These are phyloP conservation scores for Himalopsyche anomala DNA, from an alignment of 2,888 invertebrate genomes.

Conservation along the genomic window DNA sequence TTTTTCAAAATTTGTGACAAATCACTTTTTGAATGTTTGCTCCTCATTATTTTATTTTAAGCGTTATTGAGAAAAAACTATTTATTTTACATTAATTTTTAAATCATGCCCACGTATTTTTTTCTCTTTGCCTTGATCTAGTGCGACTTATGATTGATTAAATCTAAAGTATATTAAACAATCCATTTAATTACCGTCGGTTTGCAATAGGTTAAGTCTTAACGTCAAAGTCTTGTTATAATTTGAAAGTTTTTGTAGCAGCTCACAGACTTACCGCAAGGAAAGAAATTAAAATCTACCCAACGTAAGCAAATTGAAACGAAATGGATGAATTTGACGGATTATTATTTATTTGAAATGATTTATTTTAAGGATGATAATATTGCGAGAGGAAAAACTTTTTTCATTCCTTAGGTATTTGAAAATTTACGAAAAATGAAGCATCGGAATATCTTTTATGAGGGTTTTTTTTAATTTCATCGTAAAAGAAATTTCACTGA, in stretches of 20 bases:
- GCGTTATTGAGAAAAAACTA: too few species aligned
- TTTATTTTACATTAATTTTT: too few species aligned
- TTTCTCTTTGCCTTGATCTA: too few species aligned
- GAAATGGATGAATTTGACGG: constrained; percentile 5
- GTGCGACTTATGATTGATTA: too few species aligned
- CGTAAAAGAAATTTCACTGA: too few species aligned
- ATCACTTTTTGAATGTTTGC: too few species aligned
- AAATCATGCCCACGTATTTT: too few species aligned
- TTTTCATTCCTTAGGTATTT: constrained; percentile 2
- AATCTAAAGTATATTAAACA: too few species aligned
- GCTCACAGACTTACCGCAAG: background rate
- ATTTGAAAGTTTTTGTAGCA: constrained; percentile 34
- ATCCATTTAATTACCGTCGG: background rate
- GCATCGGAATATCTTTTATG: too few species aligned
- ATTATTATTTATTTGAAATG: constrained; percentile 12
- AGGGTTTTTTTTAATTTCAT: too few species aligned
- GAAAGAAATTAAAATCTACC: constrained; percentile 11
- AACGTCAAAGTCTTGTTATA: constrained; percentile 13
- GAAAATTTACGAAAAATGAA: background rate
- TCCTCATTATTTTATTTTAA: too few species aligned
- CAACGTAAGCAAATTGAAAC: constrained; percentile 23
- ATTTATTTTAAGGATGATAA: constrained; percentile 15
- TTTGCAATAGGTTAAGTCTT: background rate
- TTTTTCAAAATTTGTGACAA: too few species aligned
- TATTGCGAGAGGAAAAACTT: background rate